These are phyloP conservation scores for Neodiprion lecontei DNA, from an alignment of 1,140 invertebrate genomes.

Conservation along the genomic window DNA sequence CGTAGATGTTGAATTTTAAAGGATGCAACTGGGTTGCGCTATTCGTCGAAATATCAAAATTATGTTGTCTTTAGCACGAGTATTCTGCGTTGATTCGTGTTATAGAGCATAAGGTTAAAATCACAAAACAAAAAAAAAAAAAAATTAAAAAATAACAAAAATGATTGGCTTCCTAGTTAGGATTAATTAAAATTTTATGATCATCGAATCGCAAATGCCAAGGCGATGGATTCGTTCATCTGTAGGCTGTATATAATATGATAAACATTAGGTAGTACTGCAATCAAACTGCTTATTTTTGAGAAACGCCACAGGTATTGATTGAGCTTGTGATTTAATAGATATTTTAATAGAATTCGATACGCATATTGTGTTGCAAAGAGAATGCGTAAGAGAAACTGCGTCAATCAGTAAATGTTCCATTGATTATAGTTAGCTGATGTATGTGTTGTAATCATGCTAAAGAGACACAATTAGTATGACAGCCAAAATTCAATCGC, in stretches of 20 bases:
- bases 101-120: slow-evolving; percentile 1
- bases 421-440: not conserved
- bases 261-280: slow-evolving; percentile 28
- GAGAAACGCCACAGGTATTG: slow-evolving; percentile 29
- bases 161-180: slow-evolving; percentile 46
- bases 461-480: too few relatives aligned
- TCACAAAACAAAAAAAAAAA: not conserved
- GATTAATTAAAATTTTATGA: slow-evolving; percentile 37
- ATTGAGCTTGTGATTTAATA: not conserved
- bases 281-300: slow-evolving; percentile 39
- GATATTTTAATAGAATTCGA: not conserved
- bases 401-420: not conserved
- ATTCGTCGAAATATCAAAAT: not conserved
- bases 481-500: too few relatives aligned
- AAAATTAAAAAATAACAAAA: slow-evolving; percentile 31
- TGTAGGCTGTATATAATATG: slow-evolving; percentile 41
- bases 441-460: not conserved
- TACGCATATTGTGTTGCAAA: not conserved
- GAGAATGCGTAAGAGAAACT: not conserved
- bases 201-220: slow-evolving; percentile 31
- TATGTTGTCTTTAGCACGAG: not conserved
- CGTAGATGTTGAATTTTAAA: not conserved
- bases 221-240: not conserved
- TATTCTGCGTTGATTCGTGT: slow-evolving; percentile 3
- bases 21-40: not conserved